Base-by-base conservation (phyloP, 2,797 vertebrate species). In the Perdix hodgsoniae region DNA sequence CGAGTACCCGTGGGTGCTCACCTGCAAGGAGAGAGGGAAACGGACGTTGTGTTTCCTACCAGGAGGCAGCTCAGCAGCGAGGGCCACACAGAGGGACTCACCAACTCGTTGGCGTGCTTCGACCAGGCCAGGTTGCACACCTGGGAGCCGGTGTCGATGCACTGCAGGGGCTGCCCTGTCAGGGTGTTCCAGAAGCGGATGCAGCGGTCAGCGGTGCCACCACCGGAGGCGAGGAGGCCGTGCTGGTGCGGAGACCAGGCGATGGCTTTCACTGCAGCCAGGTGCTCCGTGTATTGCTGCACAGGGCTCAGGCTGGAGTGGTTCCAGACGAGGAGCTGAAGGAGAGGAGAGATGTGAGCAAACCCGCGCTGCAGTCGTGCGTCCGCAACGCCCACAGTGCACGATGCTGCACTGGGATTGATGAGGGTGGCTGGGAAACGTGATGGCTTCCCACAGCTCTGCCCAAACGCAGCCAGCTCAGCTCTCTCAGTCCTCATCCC, bases 81-180 rank as follows among this genome's bases (percentile, higher is more conserved):
- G 50, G 59, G 16, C 7, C 0, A 31, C 10, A 1, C 33, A 3
- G 15, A 17, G 37, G 76, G 54, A 96, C 98, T 97, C 95, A 99
- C 99, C 95, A 99, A 98, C 90, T 99, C 99, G 0, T 99, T 99
- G 65, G 99, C 99, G 18, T 99, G 99, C 89, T 99, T 99, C 49
- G 99, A 99, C 99, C 99, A 99, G 97, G 99, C 99, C 93, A 99
- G 98, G 97, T 99, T 99, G 98, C 99, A 99, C 77, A 99, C 99
- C 78, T 99, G 99, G 0, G 99, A 99, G 10, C 99, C 99, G 0
- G 99, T 99, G 97, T 99, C 99, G 0, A 99, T 99, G 96, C 99
- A 99, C 97, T 99, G 99, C 86, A 99, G 95, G 0, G 99, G 99
- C 96, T 99, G 99, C 52, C 98, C 99, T 0, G 99, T 99, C 19